phyloP scores from a whole-genome alignment of 1,140 invertebrate genomes.

The Delia radicum region DNA sequence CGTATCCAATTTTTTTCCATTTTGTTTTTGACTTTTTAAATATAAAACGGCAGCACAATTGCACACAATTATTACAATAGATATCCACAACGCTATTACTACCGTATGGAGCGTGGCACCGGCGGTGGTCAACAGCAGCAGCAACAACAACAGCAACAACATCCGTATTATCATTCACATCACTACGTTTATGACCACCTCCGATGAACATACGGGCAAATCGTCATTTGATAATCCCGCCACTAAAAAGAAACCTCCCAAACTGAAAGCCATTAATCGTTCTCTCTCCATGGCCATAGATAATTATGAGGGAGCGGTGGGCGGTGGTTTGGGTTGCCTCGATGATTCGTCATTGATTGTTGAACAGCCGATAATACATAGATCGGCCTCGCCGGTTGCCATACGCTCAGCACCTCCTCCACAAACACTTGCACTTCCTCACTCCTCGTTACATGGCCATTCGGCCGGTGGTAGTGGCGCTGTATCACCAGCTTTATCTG shows the following conservation, averaged over 20 bases:
- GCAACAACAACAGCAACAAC: conserved; percentile 29
- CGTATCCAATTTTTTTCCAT: conserved; percentile 13
- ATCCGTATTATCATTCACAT: conserved; percentile 30
- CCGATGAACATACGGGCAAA: conserved; percentile 32
- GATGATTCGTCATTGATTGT: conserved; percentile 44
- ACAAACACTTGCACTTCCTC: conserved; percentile 51
- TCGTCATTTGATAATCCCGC: conserved; percentile 53
- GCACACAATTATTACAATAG: conserved; percentile 55
- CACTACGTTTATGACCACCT: conserved; percentile 13
- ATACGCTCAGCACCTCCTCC: conserved; percentile 48
- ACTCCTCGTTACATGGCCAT: conserved; percentile 35
- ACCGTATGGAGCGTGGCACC: conserved; percentile 56
- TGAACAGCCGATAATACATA: conserved; percentile 53
- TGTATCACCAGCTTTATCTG: conserved; percentile 49
- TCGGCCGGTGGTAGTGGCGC: conserved; percentile 41
- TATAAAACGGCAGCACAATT: conserved; percentile 51
- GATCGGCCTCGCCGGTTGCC: conserved; percentile 51
- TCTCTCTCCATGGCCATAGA: conserved; percentile 55
- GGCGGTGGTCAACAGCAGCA: conserved; percentile 52
- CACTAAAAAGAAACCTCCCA: conserved; percentile 54
- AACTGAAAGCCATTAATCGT: conserved; percentile 53
- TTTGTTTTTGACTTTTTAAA: conserved; percentile 11
- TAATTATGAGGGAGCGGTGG: conserved; percentile 45
- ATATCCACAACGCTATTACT: conserved; percentile 55
- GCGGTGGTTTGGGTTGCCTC: conserved; percentile 24